phyloP scores from a whole-genome alignment of 2,797 vertebrate genomes.

The Mionectes olivaceus region DNA sequence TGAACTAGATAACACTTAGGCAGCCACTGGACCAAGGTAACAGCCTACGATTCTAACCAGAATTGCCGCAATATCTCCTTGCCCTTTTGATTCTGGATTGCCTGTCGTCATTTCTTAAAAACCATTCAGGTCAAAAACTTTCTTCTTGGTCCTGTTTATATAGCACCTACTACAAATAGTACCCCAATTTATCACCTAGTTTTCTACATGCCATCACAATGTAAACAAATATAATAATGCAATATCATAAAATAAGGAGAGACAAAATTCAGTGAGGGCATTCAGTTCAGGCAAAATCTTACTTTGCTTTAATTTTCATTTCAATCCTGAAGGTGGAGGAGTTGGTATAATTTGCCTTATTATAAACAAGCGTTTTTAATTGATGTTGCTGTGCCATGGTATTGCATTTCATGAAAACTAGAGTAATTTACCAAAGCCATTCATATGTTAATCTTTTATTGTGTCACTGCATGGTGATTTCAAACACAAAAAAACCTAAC shows the following conservation, averaged over 20 bases:
- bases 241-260: background rate
- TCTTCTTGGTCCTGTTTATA: background rate
- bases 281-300: background rate
- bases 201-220: background rate
- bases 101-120: background rate
- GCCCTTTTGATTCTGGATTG: background rate
- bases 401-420: background rate
- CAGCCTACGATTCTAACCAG: background rate
- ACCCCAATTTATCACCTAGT: background rate
- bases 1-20: background rate
- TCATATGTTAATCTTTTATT: background rate
- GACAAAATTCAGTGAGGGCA: background rate
- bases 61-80: background rate
- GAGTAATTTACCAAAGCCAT: background rate
- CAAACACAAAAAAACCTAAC: background rate
- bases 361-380: background rate
- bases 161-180: background rate
- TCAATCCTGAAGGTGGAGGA: background rate
- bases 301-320: background rate
- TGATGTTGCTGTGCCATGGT: background rate
- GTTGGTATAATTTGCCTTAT: background rate
- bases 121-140: background rate
- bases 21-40: background rate
- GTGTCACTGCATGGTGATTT: background rate
- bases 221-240: background rate